These are phyloP conservation scores for Phyllotreta cruciferae DNA, from an alignment of 2,888 invertebrate genomes.

Conservation along the genomic window DNA sequence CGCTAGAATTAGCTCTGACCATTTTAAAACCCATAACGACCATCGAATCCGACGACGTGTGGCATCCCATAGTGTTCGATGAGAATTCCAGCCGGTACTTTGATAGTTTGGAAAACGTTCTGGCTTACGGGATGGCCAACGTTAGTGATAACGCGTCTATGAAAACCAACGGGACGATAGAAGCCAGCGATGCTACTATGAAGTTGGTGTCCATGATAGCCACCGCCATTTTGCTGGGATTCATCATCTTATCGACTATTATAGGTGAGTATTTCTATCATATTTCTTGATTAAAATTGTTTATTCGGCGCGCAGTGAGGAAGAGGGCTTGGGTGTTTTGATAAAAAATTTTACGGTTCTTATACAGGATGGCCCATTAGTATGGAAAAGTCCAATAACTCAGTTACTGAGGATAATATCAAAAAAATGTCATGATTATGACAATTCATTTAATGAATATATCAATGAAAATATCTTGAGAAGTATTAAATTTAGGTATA, in stretches of 20 bases:
- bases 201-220: conserved; percentile 68
- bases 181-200: conserved; percentile 43
- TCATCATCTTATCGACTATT: conserved; percentile 69
- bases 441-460: too few relatives aligned
- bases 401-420: too few relatives aligned
- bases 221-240: conserved; percentile 66
- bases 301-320: neutral
- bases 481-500: too few relatives aligned
- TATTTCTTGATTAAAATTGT: neutral
- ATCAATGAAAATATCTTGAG: too few relatives aligned
- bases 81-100: conserved; percentile 48
- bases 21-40: conserved; percentile 31
- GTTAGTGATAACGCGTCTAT: conserved; percentile 30
- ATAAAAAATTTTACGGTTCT: too few relatives aligned
- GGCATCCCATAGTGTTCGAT: conserved; percentile 52
- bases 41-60: conserved; percentile 46
- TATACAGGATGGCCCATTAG: too few relatives aligned
- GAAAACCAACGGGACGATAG: conserved; percentile 54
- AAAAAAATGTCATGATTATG: too few relatives aligned
- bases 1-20: conserved; percentile 32
- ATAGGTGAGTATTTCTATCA: conserved; percentile 62
- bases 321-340: neutral
- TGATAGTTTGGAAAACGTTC: conserved; percentile 37
- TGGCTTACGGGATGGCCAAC: conserved; percentile 30
- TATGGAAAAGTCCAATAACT: too few relatives aligned